A percentile compares a stretch with the other conserved stretches of the same genome.
These are phyloP conservation scores for Agrotis exclamationis DNA, from an alignment of 2,888 invertebrate genomes.

Conservation along the genomic window DNA sequence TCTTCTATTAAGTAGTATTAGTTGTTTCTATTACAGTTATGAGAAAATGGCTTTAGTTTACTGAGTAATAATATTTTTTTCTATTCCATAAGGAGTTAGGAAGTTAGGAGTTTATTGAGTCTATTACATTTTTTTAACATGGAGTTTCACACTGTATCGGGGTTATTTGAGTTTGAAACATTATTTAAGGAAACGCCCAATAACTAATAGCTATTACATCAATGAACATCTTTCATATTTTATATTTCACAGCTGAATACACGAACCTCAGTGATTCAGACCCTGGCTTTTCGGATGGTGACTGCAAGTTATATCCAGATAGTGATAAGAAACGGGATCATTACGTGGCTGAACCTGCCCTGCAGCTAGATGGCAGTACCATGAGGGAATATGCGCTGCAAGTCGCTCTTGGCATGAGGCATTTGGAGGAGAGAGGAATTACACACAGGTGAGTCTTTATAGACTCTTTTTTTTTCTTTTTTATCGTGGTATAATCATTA, in stretches of 20 bases:
- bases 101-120: no score
- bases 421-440: slow-evolving; percentile 93
- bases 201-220: no score
- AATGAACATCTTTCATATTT: no score
- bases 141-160: no score
- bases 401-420: slow-evolving; percentile 95
- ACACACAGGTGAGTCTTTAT: slow-evolving; percentile 92
- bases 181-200: no score
- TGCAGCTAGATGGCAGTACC: slow-evolving; percentile 81
- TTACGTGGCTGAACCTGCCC: slow-evolving; percentile 86
- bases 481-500: no score
- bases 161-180: no score
- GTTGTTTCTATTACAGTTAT: no score
- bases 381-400: slow-evolving; percentile 95
- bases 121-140: no score
- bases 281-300: slow-evolving; percentile 74
- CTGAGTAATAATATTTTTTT: no score
- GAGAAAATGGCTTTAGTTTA: no score
- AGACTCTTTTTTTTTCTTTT: background rate
- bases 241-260: slow-evolving; percentile 87
- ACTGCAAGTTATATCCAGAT: slow-evolving; percentile 74
- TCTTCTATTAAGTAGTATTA: background rate
- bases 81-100: no score
- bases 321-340: slow-evolving; percentile 73
- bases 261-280: slow-evolving; percentile 89